Percentiles rank a stretch among this genome's conserved stretches.
These are phyloP conservation scores for Drosophila birchii DNA, from an alignment of 2,888 invertebrate species.

Conservation along the genomic window DNA sequence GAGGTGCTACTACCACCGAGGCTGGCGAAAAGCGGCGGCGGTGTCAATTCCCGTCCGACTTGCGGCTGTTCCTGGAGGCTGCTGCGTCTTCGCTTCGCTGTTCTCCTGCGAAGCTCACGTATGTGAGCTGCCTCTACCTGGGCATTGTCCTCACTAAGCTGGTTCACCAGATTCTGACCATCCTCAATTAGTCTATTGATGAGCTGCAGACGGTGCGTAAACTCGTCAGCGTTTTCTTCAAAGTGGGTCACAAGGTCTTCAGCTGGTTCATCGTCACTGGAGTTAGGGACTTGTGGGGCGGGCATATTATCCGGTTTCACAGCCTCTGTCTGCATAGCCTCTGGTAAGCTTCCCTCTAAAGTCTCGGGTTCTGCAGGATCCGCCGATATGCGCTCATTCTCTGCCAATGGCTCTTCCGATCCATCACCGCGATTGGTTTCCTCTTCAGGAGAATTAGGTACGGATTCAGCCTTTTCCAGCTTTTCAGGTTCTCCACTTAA, in stretches of 20 bases:
- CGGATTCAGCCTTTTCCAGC: background rate
- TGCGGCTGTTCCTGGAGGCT: slow-evolving; percentile 39
- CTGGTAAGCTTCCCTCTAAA: background rate
- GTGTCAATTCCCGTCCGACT: slow-evolving; percentile 12
- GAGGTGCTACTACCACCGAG: slow-evolving; percentile 41
- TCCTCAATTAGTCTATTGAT: slow-evolving; percentile 69
- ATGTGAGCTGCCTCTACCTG: slow-evolving; percentile 5
- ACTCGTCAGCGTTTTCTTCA: slow-evolving; percentile 59
- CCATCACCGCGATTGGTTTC: background rate
- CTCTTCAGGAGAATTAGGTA: slow-evolving; percentile 2
- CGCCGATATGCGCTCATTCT: background rate
- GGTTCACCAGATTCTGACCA: slow-evolving; percentile 60
- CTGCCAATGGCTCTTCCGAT: background rate
- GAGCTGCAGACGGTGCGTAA: slow-evolving; percentile 60
- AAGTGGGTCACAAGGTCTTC: slow-evolving; percentile 63
- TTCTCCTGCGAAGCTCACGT: slow-evolving; percentile 30
- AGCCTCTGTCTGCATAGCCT: background rate
- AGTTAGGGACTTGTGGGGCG: background rate
- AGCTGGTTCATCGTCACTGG: background rate
- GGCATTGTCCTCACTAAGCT: slow-evolving; percentile 38
- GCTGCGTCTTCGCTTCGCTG: slow-evolving; percentile 49
- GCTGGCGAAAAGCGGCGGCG: slow-evolving; percentile 2
- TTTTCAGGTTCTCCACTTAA: background rate
- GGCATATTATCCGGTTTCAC: background rate
- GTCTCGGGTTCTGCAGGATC: background rate